Conservation (phyloP, 53 echinoderm and acorn worm genomes). For the Luidia sarsii region DNA sequence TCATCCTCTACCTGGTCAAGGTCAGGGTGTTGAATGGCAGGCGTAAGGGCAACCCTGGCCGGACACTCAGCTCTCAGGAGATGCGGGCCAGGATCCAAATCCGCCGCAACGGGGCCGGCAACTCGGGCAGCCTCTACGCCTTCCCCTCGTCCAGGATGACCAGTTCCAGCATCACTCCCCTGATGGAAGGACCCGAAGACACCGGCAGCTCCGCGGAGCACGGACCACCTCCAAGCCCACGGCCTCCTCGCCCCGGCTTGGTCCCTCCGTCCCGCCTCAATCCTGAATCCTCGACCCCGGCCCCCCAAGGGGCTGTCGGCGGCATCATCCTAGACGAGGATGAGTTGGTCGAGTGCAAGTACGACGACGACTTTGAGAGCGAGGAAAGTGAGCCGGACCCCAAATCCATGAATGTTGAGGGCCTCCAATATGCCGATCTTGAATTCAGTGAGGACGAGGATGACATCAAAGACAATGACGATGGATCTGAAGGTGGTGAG, state of each 20-base stretch:
- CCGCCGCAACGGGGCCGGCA: slow-evolving; percentile 35
- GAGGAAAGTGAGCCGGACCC: slow-evolving; percentile 46
- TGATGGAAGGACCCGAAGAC: slow-evolving; percentile 52
- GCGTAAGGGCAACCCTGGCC: neutral
- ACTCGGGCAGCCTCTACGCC: slow-evolving; percentile 8
- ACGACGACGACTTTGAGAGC: slow-evolving; percentile 5
- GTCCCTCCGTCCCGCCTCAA: neutral
- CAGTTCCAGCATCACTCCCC: slow-evolving; percentile 37
- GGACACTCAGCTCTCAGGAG: slow-evolving; percentile 26
- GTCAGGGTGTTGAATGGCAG: neutral
- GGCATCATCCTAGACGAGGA: slow-evolving; percentile 45
- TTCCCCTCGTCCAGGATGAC: slow-evolving; percentile 35
- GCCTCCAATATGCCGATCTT: slow-evolving; percentile 72
- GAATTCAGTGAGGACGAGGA: slow-evolving; percentile 64
- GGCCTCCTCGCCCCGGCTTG: slow-evolving; percentile 18
- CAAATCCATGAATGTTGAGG: slow-evolving; percentile 71
- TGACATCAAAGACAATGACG: neutral
- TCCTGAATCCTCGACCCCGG: neutral
- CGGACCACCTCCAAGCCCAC: slow-evolving; percentile 9
- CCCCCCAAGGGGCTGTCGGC: slow-evolving; percentile 29
- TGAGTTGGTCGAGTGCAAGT: slow-evolving; percentile 34
- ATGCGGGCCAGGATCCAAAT: slow-evolving; percentile 46
- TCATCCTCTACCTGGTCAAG: slow-evolving; percentile 6
- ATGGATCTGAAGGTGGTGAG: slow-evolving; percentile 12
- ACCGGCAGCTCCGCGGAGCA: slow-evolving; percentile 4